Conservation (phyloP, 2,113 vertebrate genomes). For the Phoenicopterus ruber region DNA sequence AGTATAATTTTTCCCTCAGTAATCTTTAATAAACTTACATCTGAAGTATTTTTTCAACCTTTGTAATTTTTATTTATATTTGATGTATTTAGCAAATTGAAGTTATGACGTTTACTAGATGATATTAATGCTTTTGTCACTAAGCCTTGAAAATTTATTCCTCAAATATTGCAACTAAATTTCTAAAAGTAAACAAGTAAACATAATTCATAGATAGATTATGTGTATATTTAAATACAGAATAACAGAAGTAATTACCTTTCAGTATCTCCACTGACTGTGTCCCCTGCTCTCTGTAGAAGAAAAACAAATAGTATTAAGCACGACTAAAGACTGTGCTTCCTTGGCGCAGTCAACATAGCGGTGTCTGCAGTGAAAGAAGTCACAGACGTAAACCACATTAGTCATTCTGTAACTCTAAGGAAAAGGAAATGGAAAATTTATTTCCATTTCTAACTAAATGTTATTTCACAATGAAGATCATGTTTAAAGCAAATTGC, state of each 20-base stretch:
- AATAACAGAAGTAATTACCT: conserved; percentile 63
- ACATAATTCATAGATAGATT: background rate
- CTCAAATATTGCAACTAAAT: background rate
- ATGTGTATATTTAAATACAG: background rate
- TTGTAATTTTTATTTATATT: background rate
- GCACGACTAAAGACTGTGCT: background rate
- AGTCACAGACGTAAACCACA: conserved; percentile 10
- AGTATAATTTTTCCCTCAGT: background rate
- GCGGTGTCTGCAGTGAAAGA: background rate
- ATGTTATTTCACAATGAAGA: background rate
- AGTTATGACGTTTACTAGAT: background rate
- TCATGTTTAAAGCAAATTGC: background rate
- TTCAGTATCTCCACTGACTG: conserved; percentile 75
- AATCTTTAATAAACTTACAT: background rate
- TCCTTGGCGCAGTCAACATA: background rate
- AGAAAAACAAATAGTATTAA: conserved; percentile 50
- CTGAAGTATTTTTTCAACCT: background rate
- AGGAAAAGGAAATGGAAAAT: conserved; percentile 42
- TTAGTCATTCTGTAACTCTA: background rate
- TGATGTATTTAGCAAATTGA: background rate
- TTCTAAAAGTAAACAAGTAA: background rate
- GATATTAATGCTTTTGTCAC: background rate
- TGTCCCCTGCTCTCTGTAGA: conserved; percentile 77
- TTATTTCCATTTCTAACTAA: background rate
- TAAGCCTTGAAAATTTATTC: background rate